These are phyloP conservation scores for Alviniconcha strummeri DNA, from an alignment of 2,888 invertebrate species.

Conservation along the genomic window DNA sequence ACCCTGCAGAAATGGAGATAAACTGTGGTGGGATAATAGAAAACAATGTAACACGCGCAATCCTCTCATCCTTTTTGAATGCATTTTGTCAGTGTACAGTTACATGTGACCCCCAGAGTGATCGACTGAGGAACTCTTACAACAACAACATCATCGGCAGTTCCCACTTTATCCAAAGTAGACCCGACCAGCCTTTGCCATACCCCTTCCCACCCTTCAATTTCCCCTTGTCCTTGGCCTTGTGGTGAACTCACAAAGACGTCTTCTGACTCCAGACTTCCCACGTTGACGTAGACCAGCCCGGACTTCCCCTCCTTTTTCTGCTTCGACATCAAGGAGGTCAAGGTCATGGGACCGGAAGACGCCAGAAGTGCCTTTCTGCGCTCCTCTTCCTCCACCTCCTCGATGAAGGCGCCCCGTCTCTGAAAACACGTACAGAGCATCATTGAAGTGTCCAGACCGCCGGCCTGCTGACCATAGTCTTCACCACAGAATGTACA, in stretches of 20 bases:
- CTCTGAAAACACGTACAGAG: not conserved
- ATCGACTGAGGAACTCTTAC: too few relatives aligned
- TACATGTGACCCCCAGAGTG: too few relatives aligned
- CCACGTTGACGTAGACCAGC: constrained; percentile 54
- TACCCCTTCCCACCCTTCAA: not conserved
- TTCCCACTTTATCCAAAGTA: not conserved
- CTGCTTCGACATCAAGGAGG: constrained; percentile 52
- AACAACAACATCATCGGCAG: not conserved
- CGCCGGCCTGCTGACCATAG: too few relatives aligned
- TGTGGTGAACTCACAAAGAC: constrained; percentile 56
- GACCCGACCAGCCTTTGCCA: not conserved
- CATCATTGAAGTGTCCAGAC: too few relatives aligned
- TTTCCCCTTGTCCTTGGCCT: too few relatives aligned
- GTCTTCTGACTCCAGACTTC: constrained; percentile 47
- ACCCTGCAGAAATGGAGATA: too few relatives aligned
- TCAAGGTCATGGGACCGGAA: constrained; percentile 50
- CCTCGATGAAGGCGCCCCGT: constrained; percentile 28
- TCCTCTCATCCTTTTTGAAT: too few relatives aligned
- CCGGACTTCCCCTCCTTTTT: constrained; percentile 41
- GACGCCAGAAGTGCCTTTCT: constrained; percentile 39
- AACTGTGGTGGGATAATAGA: too few relatives aligned
- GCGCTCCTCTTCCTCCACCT: constrained; percentile 40
- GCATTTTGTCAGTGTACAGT: too few relatives aligned
- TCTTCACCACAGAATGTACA: too few relatives aligned
- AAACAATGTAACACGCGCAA: too few relatives aligned